Conservation (phyloP, 2,113 vertebrate species). For the human (Homo sapiens) region GRCh38 chr2:5399501-5400000, state of each 20-base stretch:
- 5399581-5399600: neutral
- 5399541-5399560: neutral
- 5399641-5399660: neutral
- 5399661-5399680: neutral
- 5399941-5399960: no score
- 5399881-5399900: no score
- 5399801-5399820: no score
- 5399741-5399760: neutral
- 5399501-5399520: neutral
- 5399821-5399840: no score
- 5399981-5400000: rapidly evolving
- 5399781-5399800: no score
- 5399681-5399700: neutral
- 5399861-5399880: no score
- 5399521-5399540: neutral
- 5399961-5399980: no score
- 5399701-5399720: no score
- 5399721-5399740: no score
- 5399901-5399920: no score
- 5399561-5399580: neutral
- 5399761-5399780: neutral
- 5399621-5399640: neutral
- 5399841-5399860: no score
- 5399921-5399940: no score
- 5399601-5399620: neutral